Conservation (phyloP, 30 jellyfish, hydroid and myxozoan genomes). For the Pseudorhiza aurosa region DNA sequence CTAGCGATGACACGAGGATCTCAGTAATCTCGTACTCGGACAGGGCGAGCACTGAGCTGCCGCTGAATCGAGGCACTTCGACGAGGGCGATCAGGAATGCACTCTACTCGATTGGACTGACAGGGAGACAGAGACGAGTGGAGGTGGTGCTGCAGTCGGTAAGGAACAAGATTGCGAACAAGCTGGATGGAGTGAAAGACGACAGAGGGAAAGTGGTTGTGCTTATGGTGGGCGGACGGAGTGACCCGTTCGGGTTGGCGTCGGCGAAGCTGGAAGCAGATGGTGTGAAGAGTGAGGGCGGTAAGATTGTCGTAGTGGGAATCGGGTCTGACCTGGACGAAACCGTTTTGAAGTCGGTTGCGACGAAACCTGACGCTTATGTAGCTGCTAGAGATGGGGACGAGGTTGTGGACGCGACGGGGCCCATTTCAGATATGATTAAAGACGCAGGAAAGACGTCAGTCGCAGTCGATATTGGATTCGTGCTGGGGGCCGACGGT, state of each 20-base stretch:
- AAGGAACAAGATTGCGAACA: not conserved
- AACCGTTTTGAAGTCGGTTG: slow-evolving; percentile 12
- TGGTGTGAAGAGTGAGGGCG: slow-evolving; percentile 7
- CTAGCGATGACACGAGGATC: slow-evolving; percentile 6
- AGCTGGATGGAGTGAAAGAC: not conserved
- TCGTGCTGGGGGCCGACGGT: slow-evolving; percentile 56
- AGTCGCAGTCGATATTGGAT: slow-evolving; percentile 41
- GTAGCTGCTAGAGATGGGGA: not conserved
- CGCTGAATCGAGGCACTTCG: not conserved
- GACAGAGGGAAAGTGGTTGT: slow-evolving; percentile 6
- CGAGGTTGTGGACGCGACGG: slow-evolving; percentile 1
- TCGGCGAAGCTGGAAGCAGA: not conserved
- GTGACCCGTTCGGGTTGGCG: not conserved
- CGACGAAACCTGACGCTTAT: slow-evolving; percentile 14
- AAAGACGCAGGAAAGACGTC: slow-evolving; percentile 1
- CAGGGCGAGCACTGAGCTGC: not conserved
- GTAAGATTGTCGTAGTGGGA: slow-evolving; percentile 34
- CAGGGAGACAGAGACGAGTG: slow-evolving; percentile 57
- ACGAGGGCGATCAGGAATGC: not conserved
- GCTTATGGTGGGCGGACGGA: slow-evolving; percentile 10
- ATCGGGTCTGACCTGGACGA: slow-evolving; percentile 35
- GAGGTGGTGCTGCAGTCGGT: slow-evolving; percentile 37
- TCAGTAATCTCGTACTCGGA: not conserved
- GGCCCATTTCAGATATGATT: not conserved
- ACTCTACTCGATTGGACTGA: not conserved